Evolutionary conservation across 2,888 invertebrate species (phyloP).

Genomic region (Cheilosia vulpina): DNA sequence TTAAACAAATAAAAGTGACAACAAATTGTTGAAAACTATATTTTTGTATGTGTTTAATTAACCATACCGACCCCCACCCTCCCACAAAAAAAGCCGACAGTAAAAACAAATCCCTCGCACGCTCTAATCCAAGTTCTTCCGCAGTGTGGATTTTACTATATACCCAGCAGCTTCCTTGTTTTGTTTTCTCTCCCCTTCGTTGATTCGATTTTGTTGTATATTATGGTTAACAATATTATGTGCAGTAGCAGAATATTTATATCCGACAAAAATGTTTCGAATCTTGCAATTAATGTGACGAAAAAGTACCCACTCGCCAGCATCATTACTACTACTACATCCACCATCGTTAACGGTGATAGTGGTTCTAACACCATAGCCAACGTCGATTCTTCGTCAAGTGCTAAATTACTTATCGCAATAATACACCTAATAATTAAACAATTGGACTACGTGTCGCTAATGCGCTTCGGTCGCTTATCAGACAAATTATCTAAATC

Average conservation of each 20-base stretch:
- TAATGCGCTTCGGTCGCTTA: constrained; percentile 45
- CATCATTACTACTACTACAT: constrained; percentile 2
- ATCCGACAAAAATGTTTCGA: constrained; percentile 64
- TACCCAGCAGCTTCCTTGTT: background rate
- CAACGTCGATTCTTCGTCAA: constrained; percentile 26
- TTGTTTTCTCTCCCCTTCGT: background rate
- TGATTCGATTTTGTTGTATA: constrained; percentile 13
- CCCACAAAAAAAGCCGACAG: background rate
- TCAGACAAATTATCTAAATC: constrained; percentile 17
- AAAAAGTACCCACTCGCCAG: constrained; percentile 39
- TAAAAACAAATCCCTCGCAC: background rate
- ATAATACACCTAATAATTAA: constrained; percentile 61
- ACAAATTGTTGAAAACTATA: constrained; percentile 10
- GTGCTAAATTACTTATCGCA: constrained; percentile 57
- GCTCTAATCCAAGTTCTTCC: constrained; percentile 42
- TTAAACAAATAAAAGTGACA: constrained; percentile 24
- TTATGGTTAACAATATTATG: constrained; percentile 72
- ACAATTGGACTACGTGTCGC: constrained; percentile 43
- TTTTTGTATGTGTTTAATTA: background rate
- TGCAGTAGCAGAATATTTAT: constrained; percentile 49
- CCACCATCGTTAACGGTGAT: constrained; percentile 28
- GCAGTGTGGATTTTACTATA: background rate
- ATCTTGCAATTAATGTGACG: constrained; percentile 63
- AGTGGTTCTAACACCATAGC: constrained; percentile 10
- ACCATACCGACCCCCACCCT: background rate